Percentiles rank a stretch among this genome's conserved stretches.
phyloP scores from a whole-genome alignment of 2,797 vertebrate genomes.

The Oreochromis mossambicus region DNA sequence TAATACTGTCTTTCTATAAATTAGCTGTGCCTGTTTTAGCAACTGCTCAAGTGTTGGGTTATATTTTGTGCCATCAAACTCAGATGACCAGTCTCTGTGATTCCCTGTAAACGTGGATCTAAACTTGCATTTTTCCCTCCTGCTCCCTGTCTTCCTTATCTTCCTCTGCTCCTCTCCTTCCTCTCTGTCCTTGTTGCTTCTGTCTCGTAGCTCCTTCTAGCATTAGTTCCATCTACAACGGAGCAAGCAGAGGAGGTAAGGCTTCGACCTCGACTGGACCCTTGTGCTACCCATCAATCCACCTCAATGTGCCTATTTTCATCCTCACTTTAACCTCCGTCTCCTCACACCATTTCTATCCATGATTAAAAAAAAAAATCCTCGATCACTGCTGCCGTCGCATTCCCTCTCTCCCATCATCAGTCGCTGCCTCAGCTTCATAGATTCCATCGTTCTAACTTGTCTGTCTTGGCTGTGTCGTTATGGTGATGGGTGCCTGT shows the following conservation, averaged over 20 bases:
- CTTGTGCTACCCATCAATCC: not conserved
- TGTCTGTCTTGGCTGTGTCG: constrained; percentile 39
- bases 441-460: constrained; percentile 17
- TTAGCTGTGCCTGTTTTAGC: not conserved
- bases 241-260: constrained; percentile 83
- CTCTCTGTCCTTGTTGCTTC: constrained; percentile 16
- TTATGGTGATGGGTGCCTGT: constrained; percentile 32
- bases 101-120: not conserved
- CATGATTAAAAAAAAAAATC: not conserved
- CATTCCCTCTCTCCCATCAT: not conserved
- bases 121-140: constrained; percentile 10
- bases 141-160: not conserved
- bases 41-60: not conserved
- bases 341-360: constrained; percentile 1
- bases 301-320: not conserved
- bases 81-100: not conserved
- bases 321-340: not conserved
- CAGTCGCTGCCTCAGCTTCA: constrained; percentile 1
- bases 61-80: not conserved
- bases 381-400: not conserved
- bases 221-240: constrained; percentile 80
- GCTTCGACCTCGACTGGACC: not conserved
- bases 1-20: not conserved
- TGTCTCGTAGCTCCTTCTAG: constrained; percentile 77
- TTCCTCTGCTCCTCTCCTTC: not conserved